Evolutionary conservation across 2,113 vertebrate species (phyloP), one percentile per base, ranked within the genome.

Genomic region (Gambusia holbrooki): DNA sequence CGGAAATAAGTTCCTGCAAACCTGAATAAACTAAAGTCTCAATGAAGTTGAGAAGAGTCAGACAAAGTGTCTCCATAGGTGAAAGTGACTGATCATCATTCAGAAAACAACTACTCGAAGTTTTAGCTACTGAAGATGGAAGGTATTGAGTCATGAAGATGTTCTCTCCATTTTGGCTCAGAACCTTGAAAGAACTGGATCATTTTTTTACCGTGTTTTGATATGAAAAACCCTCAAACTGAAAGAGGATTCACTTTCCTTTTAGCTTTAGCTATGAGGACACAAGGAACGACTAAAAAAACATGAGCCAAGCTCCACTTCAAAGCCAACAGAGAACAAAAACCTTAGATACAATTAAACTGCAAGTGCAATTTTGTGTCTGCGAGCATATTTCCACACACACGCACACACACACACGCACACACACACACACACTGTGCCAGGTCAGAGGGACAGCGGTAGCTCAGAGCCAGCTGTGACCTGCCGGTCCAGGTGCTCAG

Each of bases 401-500:
- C 33, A 33, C 35, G 3, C 10, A 11, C 10, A 10, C 35, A 35
- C 64, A 73, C 69, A 66, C 81, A 75, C 73, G 71, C 12, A 83
- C 77, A 74, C 81, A 77, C 67, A 69, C 76, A 68, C 84, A 79
- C 76, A 77, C 86, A 69, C 40, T 86, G 74, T 75, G 77, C 86
- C 90, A 92, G 96, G 96, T 96, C 96, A 96, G 92, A 93, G 93
- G 93, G 95, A 96, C 94, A 94, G 96, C 96, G 84, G 96, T 97
- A 97, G 96, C 97, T 95, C 93, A 96, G 92, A 95, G 94, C 96
- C 96, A 96, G 96, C 96, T 95, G 96, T 96, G 97, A 97, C 96
- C 97, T 95, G 93, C 94, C 94, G 96, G 95, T 95, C 97, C 97
- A 98, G 97, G 96, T 98, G 96, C 96, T 96, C 96, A 97, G 97